Base-by-base conservation (phyloP, 2,888 invertebrate genomes). In the Chloroclysta siterata region DNA sequence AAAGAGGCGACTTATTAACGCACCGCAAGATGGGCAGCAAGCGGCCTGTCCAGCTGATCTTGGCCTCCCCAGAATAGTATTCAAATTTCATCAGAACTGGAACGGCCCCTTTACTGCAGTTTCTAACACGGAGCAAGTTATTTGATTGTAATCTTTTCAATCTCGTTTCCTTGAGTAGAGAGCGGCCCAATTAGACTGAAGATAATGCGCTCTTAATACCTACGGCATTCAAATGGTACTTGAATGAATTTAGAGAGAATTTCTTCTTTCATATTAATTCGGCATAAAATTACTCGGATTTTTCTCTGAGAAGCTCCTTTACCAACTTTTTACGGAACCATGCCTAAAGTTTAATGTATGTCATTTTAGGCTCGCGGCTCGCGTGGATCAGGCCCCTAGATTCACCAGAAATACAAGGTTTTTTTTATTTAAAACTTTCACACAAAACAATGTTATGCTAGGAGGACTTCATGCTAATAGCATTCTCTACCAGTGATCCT, bases 121-220 rank as follows among this genome's bases (percentile, higher is more conserved):
- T 17, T 54, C 42, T 52, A 33, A 29, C 17, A 29, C 17, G 15
- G 13, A 15, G 53, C 56, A 46, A 63, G 58, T 63, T 60, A 66
- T 66, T 66, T 55, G 63, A 63, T 66, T 67, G 72, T 72, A 69
- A 72, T 72, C 70, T 70, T 68, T 72, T 72, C 72, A 72, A 72
- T 72, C 67, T 70, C 66, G 61, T 69, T 68, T 71, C 60, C 62
- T 51, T 65, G 56, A 65, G 54, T 60, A 60, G 66, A 60, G 65
- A 62, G 61, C 47, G 33, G 47, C 53, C 63, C 69, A 69, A 71
- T 71, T 69, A 66, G 66, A 63, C 62, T 64, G 60, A 58, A 61
- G 62, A 68, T 69, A 69, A 69, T 66, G 69, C 62, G 33, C 54
- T 33, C 56, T 67, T 64, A 65, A 55, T 67, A 59, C 53, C 51